Evolutionary conservation across 2,888 invertebrate species (phyloP), one percentile per base, ranked within the genome.

Genomic region (Plagodis dolabraria): DNA sequence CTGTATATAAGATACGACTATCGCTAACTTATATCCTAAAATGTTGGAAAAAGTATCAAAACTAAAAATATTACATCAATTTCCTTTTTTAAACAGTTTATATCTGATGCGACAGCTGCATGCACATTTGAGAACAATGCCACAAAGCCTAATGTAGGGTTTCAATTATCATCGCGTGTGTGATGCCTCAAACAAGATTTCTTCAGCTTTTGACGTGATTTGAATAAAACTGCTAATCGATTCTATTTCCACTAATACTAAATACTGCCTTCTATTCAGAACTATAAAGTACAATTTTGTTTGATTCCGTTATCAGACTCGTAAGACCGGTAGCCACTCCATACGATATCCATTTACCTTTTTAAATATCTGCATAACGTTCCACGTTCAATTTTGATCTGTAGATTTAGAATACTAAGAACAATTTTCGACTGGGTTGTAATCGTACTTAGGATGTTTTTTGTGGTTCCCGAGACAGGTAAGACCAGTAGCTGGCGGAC

Each of bases 401-500:
- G 11, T 52, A 48, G 2, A 2, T n/a, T 9, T 0, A 0, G 11
- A 7, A 12, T 2, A 0, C 5, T 48, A 75, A 70, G 69, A 75
- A 69, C 61, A 53, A 52, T 51, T 76, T 76, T 79, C 38, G 63
- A 7, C 58, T 77, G 67, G 35, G 7, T 9, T 6, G 2, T 11
- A 38, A n/a, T 62, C 58, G 68, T 61, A 57, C 67, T 79, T 76
- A 66, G 33, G 63, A 43, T 71, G 40, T 81, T 82, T 79, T 64
- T 49, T 49, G 47, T 55, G 22, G 51, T 49, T 55, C 56, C 47
- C 49, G 57, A 61, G 53, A 63, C 74, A 76, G 79, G 82, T 82
- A 92, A 92, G 77, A 87, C 92, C 86, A 76, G 92, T 91, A 91
- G 92, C 89, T 69, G 68, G 77, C 82, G 86, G 85, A 89, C 91